phyloP scores from a whole-genome alignment of 2,888 invertebrate species.

The Andrena dorsata region DNA sequence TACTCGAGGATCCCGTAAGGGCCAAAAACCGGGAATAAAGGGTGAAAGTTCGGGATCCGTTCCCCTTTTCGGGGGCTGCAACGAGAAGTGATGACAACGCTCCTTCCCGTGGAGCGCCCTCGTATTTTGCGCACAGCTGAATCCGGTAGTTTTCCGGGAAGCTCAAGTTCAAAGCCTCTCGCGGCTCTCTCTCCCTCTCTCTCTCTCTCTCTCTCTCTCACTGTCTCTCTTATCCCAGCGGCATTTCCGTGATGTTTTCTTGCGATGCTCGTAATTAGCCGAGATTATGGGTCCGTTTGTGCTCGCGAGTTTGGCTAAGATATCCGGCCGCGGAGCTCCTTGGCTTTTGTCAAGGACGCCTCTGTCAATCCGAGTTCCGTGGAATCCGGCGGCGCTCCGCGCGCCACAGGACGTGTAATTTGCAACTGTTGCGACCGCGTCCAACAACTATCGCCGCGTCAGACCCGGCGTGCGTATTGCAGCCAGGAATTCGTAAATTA shows the following conservation, averaged over 20 bases:
- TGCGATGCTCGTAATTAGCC: constrained; percentile 41
- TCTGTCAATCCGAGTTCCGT: constrained; percentile 39
- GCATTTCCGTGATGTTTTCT: constrained; percentile 44
- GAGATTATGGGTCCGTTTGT: constrained; percentile 46
- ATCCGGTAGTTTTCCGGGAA: constrained; percentile 25
- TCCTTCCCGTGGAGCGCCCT: constrained; percentile 1
- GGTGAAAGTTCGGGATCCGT: constrained; percentile 35
- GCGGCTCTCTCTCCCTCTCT: not conserved
- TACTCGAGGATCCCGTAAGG: constrained; percentile 24
- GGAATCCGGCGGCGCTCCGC: constrained; percentile 21
- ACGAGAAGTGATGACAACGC: constrained; percentile 53
- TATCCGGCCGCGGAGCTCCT: not conserved
- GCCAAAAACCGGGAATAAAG: constrained; percentile 35
- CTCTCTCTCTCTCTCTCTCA: not conserved
- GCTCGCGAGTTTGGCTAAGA: constrained; percentile 33
- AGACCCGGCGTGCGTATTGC: not conserved
- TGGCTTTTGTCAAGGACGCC: not conserved
- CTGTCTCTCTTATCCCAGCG: not conserved
- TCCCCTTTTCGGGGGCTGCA: constrained; percentile 33
- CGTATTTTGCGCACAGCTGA: constrained; percentile 24
- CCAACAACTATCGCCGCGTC: not conserved
- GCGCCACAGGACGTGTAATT: constrained; percentile 15
- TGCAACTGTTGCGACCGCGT: constrained; percentile 20
- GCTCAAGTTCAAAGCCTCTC: constrained; percentile 11
- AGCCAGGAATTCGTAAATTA: constrained; percentile 11